These are phyloP conservation scores for Cyanoliseus patagonus DNA, from an alignment of 2,113 vertebrate genomes.

Conservation along the genomic window DNA sequence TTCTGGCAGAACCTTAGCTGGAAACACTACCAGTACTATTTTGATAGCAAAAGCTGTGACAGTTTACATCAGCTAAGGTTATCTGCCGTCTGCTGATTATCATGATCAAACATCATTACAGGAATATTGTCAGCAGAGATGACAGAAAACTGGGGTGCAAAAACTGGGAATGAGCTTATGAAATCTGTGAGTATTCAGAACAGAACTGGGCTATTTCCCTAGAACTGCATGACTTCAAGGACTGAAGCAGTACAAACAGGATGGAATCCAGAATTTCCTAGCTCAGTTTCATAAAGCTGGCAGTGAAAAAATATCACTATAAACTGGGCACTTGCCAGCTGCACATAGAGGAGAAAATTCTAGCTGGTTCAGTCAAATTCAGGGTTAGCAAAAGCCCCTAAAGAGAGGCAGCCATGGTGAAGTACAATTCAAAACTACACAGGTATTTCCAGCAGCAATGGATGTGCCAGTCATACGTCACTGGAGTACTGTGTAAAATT, in stretches of 20 bases:
- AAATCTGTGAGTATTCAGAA: background rate
- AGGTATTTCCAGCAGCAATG: constrained; percentile 13
- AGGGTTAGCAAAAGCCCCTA: background rate
- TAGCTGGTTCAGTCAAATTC: background rate
- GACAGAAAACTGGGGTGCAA: background rate
- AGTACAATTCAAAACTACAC: background rate
- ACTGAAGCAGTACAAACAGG: background rate
- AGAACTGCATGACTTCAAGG: background rate
- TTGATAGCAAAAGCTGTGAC: constrained; percentile 7
- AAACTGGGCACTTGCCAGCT: constrained; percentile 2
- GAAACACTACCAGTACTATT: constrained; percentile 4
- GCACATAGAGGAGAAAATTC: constrained; percentile 2
- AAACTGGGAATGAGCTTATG: background rate
- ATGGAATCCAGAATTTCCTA: constrained; percentile 15
- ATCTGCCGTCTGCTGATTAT: background rate
- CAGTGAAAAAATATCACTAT: constrained; percentile 14
- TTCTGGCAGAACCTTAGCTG: constrained; percentile 21
- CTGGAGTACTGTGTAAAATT: constrained; percentile 53
- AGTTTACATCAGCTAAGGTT: background rate
- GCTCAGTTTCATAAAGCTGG: background rate
- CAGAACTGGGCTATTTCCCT: background rate
- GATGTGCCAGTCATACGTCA: background rate
- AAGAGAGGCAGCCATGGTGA: constrained; percentile 29
- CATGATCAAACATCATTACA: background rate
- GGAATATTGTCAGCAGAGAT: background rate